phyloP scores from a whole-genome alignment of 1,140 invertebrate genomes.

The Zophobas atratus region DNA sequence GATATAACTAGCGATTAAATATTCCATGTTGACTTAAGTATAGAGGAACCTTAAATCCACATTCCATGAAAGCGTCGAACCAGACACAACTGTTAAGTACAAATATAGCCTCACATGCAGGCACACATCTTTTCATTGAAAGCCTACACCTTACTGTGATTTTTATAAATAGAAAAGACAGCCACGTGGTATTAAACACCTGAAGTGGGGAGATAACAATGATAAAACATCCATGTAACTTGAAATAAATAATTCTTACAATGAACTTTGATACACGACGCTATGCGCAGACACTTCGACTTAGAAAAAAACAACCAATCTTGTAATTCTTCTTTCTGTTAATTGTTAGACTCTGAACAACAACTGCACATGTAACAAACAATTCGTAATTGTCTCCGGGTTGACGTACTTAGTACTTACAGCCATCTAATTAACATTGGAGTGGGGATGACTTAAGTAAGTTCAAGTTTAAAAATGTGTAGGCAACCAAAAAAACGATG shows the following conservation, averaged over 20 bases:
- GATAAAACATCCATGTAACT: slow-evolving; percentile 3
- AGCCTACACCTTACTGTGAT: slow-evolving; percentile 5
- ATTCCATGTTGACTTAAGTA: too few relatives aligned
- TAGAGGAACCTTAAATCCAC: neutral
- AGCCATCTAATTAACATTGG: neutral
- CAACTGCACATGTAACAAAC: too few relatives aligned
- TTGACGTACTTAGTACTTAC: too few relatives aligned
- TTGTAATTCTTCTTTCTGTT: neutral
- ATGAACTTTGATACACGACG: slow-evolving; percentile 20
- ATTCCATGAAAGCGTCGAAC: neutral
- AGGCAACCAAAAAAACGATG: neutral
- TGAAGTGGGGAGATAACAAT: slow-evolving; percentile 23
- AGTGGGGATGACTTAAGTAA: neutral
- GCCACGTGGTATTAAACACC: slow-evolving; percentile 22
- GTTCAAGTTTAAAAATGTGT: neutral
- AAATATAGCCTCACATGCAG: slow-evolving; percentile 5
- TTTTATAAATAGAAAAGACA: slow-evolving; percentile 33
- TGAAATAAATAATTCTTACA: neutral
- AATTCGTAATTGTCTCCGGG: too few relatives aligned
- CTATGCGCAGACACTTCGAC: neutral
- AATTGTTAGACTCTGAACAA: neutral
- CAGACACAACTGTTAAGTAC: neutral
- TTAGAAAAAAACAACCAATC: too few relatives aligned
- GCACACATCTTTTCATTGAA: slow-evolving; percentile 8
- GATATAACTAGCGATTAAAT: too few relatives aligned